Evolutionary conservation across 1,140 invertebrate species (phyloP), one percentile per base, ranked within the genome.

Genomic region (Sycobia sp.): DNA sequence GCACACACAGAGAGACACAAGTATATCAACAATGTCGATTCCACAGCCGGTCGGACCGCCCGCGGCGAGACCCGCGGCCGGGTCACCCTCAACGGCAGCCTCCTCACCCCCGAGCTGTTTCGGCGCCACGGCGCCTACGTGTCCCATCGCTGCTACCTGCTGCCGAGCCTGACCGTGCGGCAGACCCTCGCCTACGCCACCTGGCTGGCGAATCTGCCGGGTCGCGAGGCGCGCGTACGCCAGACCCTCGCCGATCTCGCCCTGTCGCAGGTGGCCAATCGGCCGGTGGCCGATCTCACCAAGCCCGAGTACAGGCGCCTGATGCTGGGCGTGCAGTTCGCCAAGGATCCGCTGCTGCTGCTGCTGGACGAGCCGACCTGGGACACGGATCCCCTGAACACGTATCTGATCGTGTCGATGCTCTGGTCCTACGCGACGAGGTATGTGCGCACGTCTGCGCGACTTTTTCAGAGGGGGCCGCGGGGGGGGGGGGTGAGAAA

Each of bases 161-260:
- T 96, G 20, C 91, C 91, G 0, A 92, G 92, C 1, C 76, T 96
- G 1, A 94, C 91, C 1, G 91, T 95, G 10, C 87, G 91, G 58
- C 93, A 97, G 75, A 95, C 91, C 0, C 76, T 97, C 1, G 86
- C 87, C 46, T 91, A 94, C 66, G 90, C 91, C 0, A 90, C 92
- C 3, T 81, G 79, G 79, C 51, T 82, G 11, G 77, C 74, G 2
- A 80, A 80, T 67, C 65, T 81, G 8, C 75, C 39, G 13, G 76
- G 76, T 50, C 71, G 79, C 8, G 79, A 79, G n/a, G 68, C 68
- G 2, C 73, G 87, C 20, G 86, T 90, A 4, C 82, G 87, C 22
- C 93, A 96, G 82, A 92, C 95, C 0, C 84, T 96, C 79, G 93
- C 92, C 0, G 94, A 97, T 77, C 81, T 96, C 62, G 94, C 94